A percentile compares a stretch with the other conserved stretches of the same genome.
phyloP scores from a whole-genome alignment of 2,113 vertebrate species.

The Rhea americana region DNA sequence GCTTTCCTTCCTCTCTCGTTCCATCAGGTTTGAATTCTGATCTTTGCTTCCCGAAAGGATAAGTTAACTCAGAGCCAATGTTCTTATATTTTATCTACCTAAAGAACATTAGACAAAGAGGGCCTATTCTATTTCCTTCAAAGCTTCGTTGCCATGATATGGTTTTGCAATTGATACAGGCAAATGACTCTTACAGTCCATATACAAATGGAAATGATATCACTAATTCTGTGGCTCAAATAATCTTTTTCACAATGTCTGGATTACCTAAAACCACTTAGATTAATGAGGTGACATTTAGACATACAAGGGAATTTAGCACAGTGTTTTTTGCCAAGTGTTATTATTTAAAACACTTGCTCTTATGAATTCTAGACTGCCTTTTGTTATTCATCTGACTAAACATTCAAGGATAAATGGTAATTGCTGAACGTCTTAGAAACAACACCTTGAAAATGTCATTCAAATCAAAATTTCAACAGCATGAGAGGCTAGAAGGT shows the following conservation, averaged over 20 bases:
- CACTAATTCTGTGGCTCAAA: slow-evolving; percentile 27
- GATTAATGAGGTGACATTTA: slow-evolving; percentile 45
- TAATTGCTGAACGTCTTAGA: slow-evolving; percentile 53
- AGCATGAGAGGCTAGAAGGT: slow-evolving; percentile 55
- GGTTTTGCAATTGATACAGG: background rate
- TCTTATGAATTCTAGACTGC: slow-evolving; percentile 54
- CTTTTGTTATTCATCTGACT: slow-evolving; percentile 67
- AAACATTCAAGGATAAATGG: slow-evolving; percentile 41
- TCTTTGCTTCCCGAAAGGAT: background rate
- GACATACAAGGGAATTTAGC: slow-evolving; percentile 53
- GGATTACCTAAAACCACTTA: slow-evolving; percentile 59
- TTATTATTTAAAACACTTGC: slow-evolving; percentile 65
- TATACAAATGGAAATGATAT: slow-evolving; percentile 26
- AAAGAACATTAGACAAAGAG: background rate
- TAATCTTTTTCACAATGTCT: slow-evolving; percentile 40
- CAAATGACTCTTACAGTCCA: slow-evolving; percentile 20
- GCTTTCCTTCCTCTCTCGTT: background rate
- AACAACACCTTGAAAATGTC: slow-evolving; percentile 60
- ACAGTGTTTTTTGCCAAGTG: slow-evolving; percentile 42
- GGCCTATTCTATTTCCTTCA: background rate
- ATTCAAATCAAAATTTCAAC: slow-evolving; percentile 55
- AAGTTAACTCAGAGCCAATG: background rate
- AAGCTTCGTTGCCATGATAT: background rate
- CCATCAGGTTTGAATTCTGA: background rate
- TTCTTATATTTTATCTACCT: background rate